A percentile compares a stretch with the other conserved stretches of the same genome.
These are phyloP conservation scores for Drymonia ruficornis DNA, from an alignment of 2,888 invertebrate genomes.

Conservation along the genomic window DNA sequence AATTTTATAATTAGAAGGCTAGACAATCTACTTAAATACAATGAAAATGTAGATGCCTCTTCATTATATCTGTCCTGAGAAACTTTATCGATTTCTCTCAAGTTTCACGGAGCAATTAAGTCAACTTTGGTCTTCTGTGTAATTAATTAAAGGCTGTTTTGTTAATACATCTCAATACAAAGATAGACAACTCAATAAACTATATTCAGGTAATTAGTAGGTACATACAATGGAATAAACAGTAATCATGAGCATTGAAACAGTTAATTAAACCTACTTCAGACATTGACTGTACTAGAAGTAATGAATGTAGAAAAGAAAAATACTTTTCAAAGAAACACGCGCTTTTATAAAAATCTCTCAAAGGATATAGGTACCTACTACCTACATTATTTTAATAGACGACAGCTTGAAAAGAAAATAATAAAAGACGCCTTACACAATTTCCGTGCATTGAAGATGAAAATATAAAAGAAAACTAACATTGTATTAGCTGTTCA, in stretches of 20 bases:
- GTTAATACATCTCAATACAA: constrained; percentile 9
- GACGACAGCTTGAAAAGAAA: no score
- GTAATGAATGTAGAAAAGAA: no score
- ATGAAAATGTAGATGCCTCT: constrained; percentile 1
- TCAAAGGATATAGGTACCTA: no score
- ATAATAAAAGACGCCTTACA: no score
- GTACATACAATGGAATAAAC: no score
- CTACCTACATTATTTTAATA: no score
- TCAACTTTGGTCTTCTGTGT: constrained; percentile 30
- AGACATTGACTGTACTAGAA: no score
- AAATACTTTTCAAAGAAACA: no score
- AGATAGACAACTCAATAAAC: background rate
- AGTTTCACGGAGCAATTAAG: constrained; percentile 31
- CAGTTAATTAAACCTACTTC: no score
- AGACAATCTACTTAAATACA: background rate
- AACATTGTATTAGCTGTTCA: background rate
- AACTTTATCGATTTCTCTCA: constrained; percentile 31
- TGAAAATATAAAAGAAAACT: background rate
- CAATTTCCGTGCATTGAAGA: no score
- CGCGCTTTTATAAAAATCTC: no score
- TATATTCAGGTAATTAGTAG: background rate
- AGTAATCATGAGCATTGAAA: no score
- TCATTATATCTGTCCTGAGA: constrained; percentile 23
- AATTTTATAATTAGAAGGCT: background rate
- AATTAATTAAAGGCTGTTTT: constrained; percentile 31